These are phyloP conservation scores for Drosophila austrosaltans DNA, from an alignment of 2,888 invertebrate species.

Conservation along the genomic window DNA sequence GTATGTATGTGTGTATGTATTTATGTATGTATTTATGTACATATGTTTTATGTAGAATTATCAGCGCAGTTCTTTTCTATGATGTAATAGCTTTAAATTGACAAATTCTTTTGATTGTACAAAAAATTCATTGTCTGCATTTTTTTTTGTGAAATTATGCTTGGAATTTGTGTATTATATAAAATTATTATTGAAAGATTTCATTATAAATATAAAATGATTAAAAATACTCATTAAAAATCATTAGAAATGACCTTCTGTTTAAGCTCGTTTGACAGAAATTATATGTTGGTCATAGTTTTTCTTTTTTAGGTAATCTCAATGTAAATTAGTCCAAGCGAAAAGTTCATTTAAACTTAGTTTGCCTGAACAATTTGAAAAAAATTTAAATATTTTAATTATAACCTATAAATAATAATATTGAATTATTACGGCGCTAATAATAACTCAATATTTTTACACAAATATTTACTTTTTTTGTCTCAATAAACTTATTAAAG, in stretches of 20 bases:
- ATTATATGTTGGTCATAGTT: too few species aligned
- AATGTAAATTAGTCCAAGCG: too few species aligned
- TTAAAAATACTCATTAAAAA: background rate
- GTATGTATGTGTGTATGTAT: constrained; percentile 18
- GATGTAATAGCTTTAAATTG: constrained; percentile 61
- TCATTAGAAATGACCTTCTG: background rate
- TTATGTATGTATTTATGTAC: background rate
- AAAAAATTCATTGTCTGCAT: background rate
- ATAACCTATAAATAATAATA: too few species aligned
- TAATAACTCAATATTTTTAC: too few species aligned
- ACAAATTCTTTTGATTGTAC: constrained; percentile 25
- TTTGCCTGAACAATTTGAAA: too few species aligned
- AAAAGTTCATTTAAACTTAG: too few species aligned
- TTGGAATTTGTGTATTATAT: background rate
- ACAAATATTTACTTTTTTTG: too few species aligned
- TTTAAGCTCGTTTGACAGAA: too few species aligned
- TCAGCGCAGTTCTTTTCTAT: constrained; percentile 48
- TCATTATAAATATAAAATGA: background rate
- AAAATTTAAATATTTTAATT: too few species aligned
- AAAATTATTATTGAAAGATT: background rate
- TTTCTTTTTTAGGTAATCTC: too few species aligned
- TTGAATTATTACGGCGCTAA: too few species aligned
- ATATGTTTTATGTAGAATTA: constrained; percentile 40
- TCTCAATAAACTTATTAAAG: too few species aligned
- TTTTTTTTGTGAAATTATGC: constrained; percentile 16